Conservation (phyloP, 1,140 invertebrate species). For the Pseudomyrmex pallidus region DNA sequence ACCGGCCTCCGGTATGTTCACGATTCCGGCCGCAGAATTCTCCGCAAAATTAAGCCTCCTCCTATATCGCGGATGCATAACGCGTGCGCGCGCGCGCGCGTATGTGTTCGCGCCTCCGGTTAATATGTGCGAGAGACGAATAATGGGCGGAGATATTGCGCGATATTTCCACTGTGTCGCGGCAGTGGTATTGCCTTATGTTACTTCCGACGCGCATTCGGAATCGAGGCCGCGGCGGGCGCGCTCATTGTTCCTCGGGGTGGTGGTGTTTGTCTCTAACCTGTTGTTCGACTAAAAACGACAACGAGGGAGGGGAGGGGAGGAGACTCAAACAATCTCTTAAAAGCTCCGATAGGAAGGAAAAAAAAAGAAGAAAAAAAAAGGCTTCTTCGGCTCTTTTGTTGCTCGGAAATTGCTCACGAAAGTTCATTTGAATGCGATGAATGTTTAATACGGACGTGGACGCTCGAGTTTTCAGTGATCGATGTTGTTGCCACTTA, state of each 20-base stretch:
- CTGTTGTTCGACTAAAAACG: conserved; percentile 16
- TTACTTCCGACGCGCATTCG: conserved; percentile 8
- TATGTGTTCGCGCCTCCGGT: conserved; percentile 9
- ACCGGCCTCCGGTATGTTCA: conserved; percentile 8
- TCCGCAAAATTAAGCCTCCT: conserved; percentile 60
- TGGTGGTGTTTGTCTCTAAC: not conserved
- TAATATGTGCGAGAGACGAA: not conserved
- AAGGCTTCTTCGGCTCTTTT: not conserved
- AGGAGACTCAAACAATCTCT: conserved; percentile 45
- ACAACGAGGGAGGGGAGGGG: too few relatives aligned
- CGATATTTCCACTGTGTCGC: conserved; percentile 1
- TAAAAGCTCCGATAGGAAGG: conserved; percentile 41
- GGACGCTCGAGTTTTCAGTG: too few relatives aligned
- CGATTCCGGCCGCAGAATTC: conserved; percentile 44
- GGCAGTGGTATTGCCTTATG: not conserved
- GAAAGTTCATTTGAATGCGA: too few relatives aligned
- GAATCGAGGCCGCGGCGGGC: conserved; percentile 36
- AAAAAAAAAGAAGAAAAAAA: not conserved
- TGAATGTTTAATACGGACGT: too few relatives aligned
- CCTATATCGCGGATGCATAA: conserved; percentile 17
- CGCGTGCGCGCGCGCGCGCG: conserved; percentile 11
- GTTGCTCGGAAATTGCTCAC: too few relatives aligned
- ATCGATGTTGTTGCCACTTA: not conserved
- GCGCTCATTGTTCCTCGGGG: conserved; percentile 48
- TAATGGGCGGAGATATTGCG: not conserved